Conservation (phyloP, 2,888 invertebrate genomes). For the Himalopsyche kuldschensis region DNA sequence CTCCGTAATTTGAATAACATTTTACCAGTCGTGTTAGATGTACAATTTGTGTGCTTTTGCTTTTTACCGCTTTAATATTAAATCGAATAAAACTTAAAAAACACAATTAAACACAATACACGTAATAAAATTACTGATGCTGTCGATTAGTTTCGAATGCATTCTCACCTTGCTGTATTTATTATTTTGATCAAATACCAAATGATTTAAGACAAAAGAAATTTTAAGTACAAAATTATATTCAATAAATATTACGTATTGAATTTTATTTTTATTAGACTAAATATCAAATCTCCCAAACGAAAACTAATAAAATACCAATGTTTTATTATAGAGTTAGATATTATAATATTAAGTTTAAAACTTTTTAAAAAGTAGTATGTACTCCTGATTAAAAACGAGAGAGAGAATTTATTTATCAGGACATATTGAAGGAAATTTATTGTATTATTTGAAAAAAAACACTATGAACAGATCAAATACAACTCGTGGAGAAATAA, state of each 20-base stretch:
- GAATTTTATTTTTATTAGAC: neutral
- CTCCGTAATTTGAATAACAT: too few species aligned
- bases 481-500: neutral
- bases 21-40: neutral
- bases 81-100: neutral
- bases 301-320: neutral
- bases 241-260: conserved; percentile 1
- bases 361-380: neutral
- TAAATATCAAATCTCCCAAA: neutral
- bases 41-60: neutral
- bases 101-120: neutral
- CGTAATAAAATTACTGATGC: neutral
- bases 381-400: neutral
- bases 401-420: neutral
- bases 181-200: neutral
- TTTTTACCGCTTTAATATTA: neutral
- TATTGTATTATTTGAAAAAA: neutral
- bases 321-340: neutral
- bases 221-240: neutral
- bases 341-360: neutral
- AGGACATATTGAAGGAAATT: neutral
- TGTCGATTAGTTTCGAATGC: neutral
- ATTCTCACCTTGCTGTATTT: neutral
- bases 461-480: neutral
- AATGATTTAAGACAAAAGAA: neutral